Conservation (phyloP, 2,113 vertebrate species). For the Heterotilapia buettikoferi region DNA sequence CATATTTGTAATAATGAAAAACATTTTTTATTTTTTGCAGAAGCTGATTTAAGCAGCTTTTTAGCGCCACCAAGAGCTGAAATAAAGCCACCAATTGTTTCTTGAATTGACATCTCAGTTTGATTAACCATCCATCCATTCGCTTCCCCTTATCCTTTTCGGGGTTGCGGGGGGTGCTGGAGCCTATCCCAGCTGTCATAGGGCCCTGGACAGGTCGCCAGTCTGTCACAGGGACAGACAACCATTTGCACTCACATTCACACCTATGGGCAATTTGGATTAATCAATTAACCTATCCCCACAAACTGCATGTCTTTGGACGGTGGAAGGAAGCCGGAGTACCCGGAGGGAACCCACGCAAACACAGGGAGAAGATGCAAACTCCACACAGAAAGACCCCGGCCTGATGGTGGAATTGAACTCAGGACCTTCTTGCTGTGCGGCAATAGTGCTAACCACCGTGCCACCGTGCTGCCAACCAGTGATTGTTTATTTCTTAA, state of each 20-base stretch:
- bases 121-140: neutral
- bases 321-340: neutral
- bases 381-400: neutral
- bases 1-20: neutral
- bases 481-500: neutral
- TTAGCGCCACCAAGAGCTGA: neutral
- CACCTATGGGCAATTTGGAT: neutral
- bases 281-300: neutral
- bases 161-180: no score
- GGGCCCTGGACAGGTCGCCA: neutral
- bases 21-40: neutral
- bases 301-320: neutral
- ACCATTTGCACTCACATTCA: neutral
- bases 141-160: neutral
- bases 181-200: neutral
- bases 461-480: neutral
- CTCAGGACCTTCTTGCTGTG: neutral
- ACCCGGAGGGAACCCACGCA: accelerated
- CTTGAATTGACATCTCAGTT: neutral
- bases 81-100: neutral
- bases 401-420: neutral
- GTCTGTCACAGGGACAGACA: neutral
- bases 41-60: neutral
- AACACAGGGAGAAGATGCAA: neutral
- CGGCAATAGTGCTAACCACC: neutral